Evolutionary conservation across 2,113 vertebrate species (phyloP), one percentile per base, ranked within the genome.

Genomic region (Crocuta crocuta): DNA sequence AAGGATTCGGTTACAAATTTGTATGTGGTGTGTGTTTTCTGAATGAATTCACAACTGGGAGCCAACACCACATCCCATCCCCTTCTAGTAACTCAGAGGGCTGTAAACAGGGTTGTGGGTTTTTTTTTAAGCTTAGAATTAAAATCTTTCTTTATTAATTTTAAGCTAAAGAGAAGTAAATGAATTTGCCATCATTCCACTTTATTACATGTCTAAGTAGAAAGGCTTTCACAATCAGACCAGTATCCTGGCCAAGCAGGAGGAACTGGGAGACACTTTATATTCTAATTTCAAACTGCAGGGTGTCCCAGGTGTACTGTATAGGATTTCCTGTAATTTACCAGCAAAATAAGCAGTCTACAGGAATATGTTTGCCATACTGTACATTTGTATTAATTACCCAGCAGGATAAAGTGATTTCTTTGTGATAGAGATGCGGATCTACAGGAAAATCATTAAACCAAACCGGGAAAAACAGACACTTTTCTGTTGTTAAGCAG

Each of bases 291-390:
- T 98, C 96, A 98, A 98, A 98, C 98, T 98, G 98, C 98, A 98
- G 98, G 98, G 98, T 95, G 85, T 99, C 99, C 98, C 98, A 99
- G 98, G 98, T 99, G 99, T 98, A 99, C 98, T 98, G 98, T 99
- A 98, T 98, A 98, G 98, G 98, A 99, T 98, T 99, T 99, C 98
- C 98, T 99, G 98, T 98, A 99, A 99, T 99, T 99, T 99, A 98
- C 98, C 98, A 98, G 97, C 98, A 98, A 99, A 99, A 99, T 98
- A 99, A 99, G 98, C 98, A 98, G 98, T 97, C 98, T 98, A 98
- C 97, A 98, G 98, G 97, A 99, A 98, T 98, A 98, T 92, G 97
- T 98, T 99, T 98, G 98, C 98, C 97, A 98, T 98, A 97, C 96
- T 97, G 79, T 99, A 98, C 97, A 97, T 88, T 98, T 1, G 97